Conservation (phyloP, 2,888 invertebrate species). For the Crioceris asparagi region DNA sequence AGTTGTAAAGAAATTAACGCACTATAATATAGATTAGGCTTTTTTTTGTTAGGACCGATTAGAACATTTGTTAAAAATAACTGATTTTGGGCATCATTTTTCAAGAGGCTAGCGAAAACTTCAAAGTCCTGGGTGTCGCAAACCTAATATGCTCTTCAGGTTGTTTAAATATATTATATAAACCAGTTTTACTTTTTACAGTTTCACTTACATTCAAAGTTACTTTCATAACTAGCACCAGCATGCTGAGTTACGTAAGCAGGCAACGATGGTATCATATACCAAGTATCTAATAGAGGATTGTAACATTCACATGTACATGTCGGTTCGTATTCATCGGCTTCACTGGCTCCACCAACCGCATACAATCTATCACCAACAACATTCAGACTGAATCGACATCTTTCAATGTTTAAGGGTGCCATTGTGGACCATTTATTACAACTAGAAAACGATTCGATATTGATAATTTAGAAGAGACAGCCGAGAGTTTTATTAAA, state of each 20-base stretch:
- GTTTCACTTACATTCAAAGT: conserved; percentile 31
- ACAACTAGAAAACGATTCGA: conserved; percentile 25
- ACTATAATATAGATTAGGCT: no score
- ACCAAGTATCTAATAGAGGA: conserved; percentile 46
- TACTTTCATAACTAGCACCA: conserved; percentile 36
- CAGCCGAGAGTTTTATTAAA: no score
- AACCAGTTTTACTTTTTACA: no score
- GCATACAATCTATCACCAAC: conserved; percentile 47
- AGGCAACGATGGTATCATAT: conserved; percentile 44
- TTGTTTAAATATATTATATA: no score
- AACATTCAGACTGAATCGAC: conserved; percentile 54
- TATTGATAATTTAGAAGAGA: no score
- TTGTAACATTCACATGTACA: conserved; percentile 51
- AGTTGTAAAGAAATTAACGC: no score
- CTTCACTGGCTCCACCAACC: conserved; percentile 53
- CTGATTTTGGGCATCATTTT: no score
- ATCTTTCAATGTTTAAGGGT: conserved; percentile 54
- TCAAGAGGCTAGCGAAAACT: no score
- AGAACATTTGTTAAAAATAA: no score
- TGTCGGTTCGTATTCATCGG: conserved; percentile 39
- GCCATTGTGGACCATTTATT: conserved; percentile 59
- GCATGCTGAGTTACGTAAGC: conserved; percentile 52
- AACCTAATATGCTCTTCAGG: no score
- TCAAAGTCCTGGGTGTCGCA: no score
- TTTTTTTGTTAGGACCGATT: no score